Evolutionary conservation across 1,140 invertebrate species (phyloP), one percentile per base, ranked within the genome.

Genomic region (Triops longicaudatus): DNA sequence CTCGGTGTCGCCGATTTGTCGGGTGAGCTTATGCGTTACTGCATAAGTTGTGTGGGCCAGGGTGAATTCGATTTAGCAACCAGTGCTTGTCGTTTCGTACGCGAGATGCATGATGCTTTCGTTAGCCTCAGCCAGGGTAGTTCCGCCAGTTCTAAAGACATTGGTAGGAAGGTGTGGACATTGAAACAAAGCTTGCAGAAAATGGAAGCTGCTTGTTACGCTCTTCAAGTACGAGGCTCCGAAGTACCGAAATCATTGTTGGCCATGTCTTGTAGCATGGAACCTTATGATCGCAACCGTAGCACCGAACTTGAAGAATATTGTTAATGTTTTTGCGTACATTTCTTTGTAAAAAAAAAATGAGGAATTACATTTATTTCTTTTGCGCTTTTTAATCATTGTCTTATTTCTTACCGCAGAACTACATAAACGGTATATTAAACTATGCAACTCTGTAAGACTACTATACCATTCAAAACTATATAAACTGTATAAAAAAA

Each of bases 1-100:
- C 83, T 96, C n/a, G 95, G 94, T 1, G 83, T 97, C 63, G 90
- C 91, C 9, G 95, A 97, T 85, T 85, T 96, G 11, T 95, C 93
- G 5, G 95, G 94, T 0, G 94, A 97, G 83, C 82, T 96, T 27
- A 96, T 97, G 94, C 87, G 94, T 77, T 89, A 90, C 79, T 93
- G 93, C 77, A 94, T 97, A 7, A 95, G 92, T 81, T 91, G 89
- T 80, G 87, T 96, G 41, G 90, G 91, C 0, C 87, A 86, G 78
- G 93, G 93, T 0, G 89, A 95, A 80, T 87, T 91, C n/a, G 87
- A 89, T 26, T 89, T 88, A 74, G 93, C 93, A 81, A 90, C 90
- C 81, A 75, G 84, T 76, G 82, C 86, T 1, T 85, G 85, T 78
- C 74, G 44, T 74, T 89, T 92, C 80, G 87, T 95, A 5, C 89